Conservation (phyloP, 53 echinoderm and acorn worm species). For the Echinarachnius parma region DNA sequence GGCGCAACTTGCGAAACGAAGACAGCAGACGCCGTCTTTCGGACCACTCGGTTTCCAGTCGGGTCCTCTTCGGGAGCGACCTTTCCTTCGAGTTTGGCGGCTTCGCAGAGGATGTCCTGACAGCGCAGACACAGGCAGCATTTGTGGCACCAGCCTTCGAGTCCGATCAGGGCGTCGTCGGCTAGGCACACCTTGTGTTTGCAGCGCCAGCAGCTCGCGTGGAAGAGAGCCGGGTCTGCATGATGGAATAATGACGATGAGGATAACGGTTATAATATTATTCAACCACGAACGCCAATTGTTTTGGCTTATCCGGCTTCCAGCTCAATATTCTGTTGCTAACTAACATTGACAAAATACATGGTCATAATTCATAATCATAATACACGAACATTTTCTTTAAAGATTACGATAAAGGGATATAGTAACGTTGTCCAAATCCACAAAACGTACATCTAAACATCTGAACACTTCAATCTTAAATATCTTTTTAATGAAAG, state of each 20-base stretch:
- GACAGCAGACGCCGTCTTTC: constrained; percentile 62
- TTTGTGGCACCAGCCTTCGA: constrained; percentile 88
- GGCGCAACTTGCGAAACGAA: constrained; percentile 42
- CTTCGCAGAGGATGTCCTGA: constrained; percentile 70
- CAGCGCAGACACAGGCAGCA: constrained; percentile 70
- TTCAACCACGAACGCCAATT: too few relatives aligned
- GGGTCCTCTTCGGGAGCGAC: neutral
- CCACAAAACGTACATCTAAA: too few relatives aligned
- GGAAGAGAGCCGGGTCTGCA: constrained; percentile 66
- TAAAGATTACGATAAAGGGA: too few relatives aligned
- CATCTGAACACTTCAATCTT: too few relatives aligned
- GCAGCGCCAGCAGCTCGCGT: constrained; percentile 61
- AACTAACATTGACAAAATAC: too few relatives aligned
- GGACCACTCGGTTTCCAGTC: constrained; percentile 29
- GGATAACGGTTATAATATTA: too few relatives aligned
- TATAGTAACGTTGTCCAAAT: too few relatives aligned
- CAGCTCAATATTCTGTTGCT: too few relatives aligned
- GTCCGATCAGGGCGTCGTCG: constrained; percentile 70
- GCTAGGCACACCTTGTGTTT: constrained; percentile 61
- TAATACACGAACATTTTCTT: too few relatives aligned
- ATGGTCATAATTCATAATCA: too few relatives aligned
- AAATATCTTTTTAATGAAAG: too few relatives aligned
- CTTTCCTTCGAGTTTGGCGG: neutral
- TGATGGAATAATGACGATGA: neutral
- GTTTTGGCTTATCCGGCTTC: too few relatives aligned